Conservation (phyloP, 2,113 vertebrate genomes). For the Myanophis thanlyinensis region DNA sequence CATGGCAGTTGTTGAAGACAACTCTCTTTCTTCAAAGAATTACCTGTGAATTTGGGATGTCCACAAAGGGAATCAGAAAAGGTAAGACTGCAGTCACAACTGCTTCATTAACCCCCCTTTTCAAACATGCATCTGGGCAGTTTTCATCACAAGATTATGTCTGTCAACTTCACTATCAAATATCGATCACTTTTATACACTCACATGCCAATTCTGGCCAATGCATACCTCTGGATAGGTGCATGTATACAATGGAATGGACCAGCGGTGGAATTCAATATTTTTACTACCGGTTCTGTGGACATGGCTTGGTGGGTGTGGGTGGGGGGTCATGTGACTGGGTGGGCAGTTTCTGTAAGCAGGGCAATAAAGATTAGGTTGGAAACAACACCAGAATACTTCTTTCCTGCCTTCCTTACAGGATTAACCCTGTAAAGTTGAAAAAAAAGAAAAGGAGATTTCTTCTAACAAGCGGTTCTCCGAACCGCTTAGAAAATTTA, state of each 20-base stretch:
- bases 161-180: background rate
- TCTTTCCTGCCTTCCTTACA: too few species aligned
- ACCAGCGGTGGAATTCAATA: too few species aligned
- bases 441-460: too few species aligned
- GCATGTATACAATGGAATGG: background rate
- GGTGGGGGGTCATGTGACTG: too few species aligned
- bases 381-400: too few species aligned
- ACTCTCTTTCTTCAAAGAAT: background rate
- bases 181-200: background rate
- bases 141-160: background rate
- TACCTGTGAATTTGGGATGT: background rate
- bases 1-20: background rate
- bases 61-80: background rate
- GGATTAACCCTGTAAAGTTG: too few species aligned
- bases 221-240: background rate
- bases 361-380: too few species aligned
- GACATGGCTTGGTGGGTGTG: too few species aligned
- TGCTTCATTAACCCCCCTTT: background rate
- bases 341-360: too few species aligned
- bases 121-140: background rate
- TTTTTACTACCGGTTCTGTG: too few species aligned
- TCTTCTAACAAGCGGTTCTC: too few species aligned
- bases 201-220: background rate
- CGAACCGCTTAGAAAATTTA: too few species aligned
- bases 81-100: background rate